These are phyloP conservation scores for Eupeodes luniger DNA, from an alignment of 2,888 invertebrate genomes.

Conservation along the genomic window DNA sequence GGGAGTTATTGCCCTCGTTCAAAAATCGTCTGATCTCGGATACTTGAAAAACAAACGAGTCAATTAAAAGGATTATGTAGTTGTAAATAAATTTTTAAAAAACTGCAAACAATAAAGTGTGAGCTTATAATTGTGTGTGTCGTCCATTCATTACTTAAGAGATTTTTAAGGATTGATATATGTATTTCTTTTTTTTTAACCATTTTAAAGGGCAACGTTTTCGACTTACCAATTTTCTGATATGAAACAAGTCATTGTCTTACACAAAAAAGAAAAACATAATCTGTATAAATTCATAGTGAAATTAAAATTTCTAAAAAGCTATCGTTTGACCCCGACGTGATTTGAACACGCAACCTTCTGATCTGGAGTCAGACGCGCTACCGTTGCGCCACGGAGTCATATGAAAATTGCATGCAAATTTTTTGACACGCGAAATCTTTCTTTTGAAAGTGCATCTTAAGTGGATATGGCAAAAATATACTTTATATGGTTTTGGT, in stretches of 20 bases:
- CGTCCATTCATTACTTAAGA: no score
- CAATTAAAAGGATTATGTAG: neutral
- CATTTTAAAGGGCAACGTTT: no score
- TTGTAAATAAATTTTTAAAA: neutral
- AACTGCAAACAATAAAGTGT: neutral
- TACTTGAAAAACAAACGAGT: constrained; percentile 81
- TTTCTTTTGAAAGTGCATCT: neutral
- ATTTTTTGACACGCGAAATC: neutral
- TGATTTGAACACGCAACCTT: constrained; percentile 76
- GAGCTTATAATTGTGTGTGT: no score
- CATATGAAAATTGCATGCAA: neutral
- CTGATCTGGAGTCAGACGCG: constrained; percentile 76
- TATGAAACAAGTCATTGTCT: no score
- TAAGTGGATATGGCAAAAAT: no score
- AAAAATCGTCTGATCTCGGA: constrained; percentile 84
- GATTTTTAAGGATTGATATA: no score
- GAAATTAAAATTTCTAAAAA: neutral
- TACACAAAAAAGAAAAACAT: no score
- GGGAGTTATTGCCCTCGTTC: constrained; percentile 85
- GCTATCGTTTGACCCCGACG: constrained; percentile 63
- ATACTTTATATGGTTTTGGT: no score
- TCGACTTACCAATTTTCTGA: no score
- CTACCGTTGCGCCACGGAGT: constrained; percentile 76
- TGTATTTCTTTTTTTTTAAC: no score
- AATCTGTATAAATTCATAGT: no score